These are phyloP conservation scores for Coecobrya sp. DNA, from an alignment of 2,888 invertebrate genomes.

Conservation along the genomic window DNA sequence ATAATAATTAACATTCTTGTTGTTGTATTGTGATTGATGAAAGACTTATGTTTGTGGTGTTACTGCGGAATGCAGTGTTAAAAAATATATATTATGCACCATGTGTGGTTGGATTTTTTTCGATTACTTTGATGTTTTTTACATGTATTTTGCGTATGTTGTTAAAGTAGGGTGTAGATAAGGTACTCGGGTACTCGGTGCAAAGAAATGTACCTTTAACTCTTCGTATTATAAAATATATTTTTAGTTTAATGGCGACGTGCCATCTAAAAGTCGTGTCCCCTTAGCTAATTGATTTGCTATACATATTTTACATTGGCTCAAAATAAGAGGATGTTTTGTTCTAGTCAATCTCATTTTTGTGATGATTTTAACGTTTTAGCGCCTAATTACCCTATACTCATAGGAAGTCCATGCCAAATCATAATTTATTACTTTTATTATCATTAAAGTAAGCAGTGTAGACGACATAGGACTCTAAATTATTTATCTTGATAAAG, in stretches of 20 bases:
- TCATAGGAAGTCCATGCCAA: slow-evolving; percentile 9
- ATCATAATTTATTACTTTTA: slow-evolving; percentile 21
- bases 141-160: background rate
- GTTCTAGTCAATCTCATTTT: slow-evolving; percentile 51
- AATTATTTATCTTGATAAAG: background rate
- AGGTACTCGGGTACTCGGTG: background rate
- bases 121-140: background rate
- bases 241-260: background rate
- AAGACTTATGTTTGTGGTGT: slow-evolving; percentile 56
- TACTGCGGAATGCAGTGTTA: background rate
- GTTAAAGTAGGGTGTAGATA: background rate
- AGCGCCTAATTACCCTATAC: background rate
- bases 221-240: background rate
- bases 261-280: background rate
- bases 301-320: background rate
- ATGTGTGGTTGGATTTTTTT: background rate
- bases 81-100: slow-evolving; percentile 26
- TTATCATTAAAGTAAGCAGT: slow-evolving; percentile 24
- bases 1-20: background rate
- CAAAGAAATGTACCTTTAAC: background rate
- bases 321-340: slow-evolving; percentile 13
- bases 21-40: slow-evolving; percentile 24
- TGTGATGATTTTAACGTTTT: slow-evolving; percentile 15
- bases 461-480: background rate
- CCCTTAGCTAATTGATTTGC: background rate